Conservation (phyloP, 35 echinoderm and acorn worm genomes). For the Lytechinus pictus region DNA sequence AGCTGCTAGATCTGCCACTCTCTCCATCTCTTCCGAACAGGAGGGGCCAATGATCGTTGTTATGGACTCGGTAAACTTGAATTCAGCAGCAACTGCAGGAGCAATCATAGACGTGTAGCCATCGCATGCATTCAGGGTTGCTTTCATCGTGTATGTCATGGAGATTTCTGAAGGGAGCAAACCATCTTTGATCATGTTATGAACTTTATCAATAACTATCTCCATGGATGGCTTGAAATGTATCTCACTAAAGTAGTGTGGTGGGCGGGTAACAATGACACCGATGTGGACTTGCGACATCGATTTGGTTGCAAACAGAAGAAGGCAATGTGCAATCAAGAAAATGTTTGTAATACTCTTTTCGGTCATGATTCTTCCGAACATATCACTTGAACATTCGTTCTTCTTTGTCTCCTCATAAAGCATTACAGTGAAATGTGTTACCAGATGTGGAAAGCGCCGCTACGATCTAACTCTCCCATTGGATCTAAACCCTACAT, state of each 20-base stretch:
- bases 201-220: neutral
- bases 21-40: slow-evolving; percentile 14
- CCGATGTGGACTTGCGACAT: neutral
- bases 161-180: neutral
- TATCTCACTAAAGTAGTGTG: neutral
- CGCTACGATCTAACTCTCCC: neutral
- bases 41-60: slow-evolving; percentile 27
- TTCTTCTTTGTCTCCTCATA: neutral
- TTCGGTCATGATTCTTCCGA: neutral
- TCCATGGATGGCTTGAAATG: neutral
- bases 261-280: neutral
- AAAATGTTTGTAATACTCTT: neutral
- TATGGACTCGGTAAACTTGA: neutral
- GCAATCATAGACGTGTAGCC: neutral
- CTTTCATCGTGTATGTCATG: neutral
- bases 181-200: neutral
- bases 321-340: neutral
- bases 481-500: neutral
- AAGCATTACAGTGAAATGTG: neutral
- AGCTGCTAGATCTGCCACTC: slow-evolving; percentile 34
- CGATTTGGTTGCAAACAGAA: neutral
- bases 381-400: neutral
- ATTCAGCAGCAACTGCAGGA: neutral
- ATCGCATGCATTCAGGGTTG: neutral
- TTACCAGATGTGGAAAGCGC: neutral